These are phyloP conservation scores for Melanostoma scalare DNA, from an alignment of 2,888 invertebrate genomes.

Conservation along the genomic window DNA sequence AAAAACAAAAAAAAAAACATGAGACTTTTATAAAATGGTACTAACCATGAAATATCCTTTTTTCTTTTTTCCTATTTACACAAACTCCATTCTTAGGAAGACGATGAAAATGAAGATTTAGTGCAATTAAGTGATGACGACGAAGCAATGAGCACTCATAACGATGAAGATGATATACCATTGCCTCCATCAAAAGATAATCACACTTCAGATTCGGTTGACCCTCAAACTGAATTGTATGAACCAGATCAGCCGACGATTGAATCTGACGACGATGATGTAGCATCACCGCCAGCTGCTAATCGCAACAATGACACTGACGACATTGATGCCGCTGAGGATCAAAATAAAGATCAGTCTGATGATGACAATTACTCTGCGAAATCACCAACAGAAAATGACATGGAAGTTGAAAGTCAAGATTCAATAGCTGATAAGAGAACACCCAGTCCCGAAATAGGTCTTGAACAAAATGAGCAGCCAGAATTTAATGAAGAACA, in stretches of 20 bases:
- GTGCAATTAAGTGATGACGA: constrained; percentile 82
- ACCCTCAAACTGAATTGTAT: constrained; percentile 76
- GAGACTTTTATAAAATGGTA: constrained; percentile 76
- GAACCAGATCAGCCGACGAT: constrained; percentile 81
- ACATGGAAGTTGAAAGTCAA: constrained; percentile 55
- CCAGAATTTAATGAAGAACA: constrained; percentile 65
- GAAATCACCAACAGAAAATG: constrained; percentile 44
- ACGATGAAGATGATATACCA: constrained; percentile 79
- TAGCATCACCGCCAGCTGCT: constrained; percentile 7
- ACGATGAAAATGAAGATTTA: constrained; percentile 82
- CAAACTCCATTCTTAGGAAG: constrained; percentile 83
- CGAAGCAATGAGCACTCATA: constrained; percentile 69
- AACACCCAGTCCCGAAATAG: constrained; percentile 40
- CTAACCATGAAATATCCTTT: constrained; percentile 83
- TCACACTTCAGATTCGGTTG: constrained; percentile 23
- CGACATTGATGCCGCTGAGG: constrained; percentile 25
- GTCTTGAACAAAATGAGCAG: constrained; percentile 11
- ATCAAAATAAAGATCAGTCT: constrained; percentile 43
- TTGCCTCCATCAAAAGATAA: constrained; percentile 77
- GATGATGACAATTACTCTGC: constrained; percentile 49
- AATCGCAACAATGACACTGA: constrained; percentile 37
- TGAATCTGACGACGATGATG: constrained; percentile 74
- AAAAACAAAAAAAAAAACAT: constrained; percentile 49
- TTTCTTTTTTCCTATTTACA: constrained; percentile 80
- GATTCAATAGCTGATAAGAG: constrained; percentile 38